Conservation (phyloP, 2,888 invertebrate species). For the Charanyca ferruginea region DNA sequence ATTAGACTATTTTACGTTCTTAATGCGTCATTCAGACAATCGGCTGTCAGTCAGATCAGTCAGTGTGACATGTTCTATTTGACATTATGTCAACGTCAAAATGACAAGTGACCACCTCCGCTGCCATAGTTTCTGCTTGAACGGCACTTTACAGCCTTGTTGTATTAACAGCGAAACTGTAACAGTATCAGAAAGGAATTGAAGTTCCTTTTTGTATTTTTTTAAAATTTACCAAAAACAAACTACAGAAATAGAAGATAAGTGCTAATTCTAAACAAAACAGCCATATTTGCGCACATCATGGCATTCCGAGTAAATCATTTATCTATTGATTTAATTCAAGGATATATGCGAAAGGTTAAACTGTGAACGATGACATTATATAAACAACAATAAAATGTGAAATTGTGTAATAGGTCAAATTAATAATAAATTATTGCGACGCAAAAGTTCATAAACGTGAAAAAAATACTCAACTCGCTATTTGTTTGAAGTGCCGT, state of each 20-base stretch:
- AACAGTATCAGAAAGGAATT: background rate
- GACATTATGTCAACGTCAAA: background rate
- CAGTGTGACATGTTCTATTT: background rate
- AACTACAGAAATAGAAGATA: background rate
- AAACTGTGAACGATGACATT: slow-evolving; percentile 25
- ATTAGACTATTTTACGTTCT: background rate
- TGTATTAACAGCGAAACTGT: background rate
- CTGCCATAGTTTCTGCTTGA: no score
- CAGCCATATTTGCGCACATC: background rate
- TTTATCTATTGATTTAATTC: slow-evolving; percentile 24
- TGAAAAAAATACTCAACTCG: background rate
- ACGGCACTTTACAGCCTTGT: background rate
- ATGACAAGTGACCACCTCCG: no score
- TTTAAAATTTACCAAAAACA: background rate
- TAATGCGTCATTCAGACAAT: background rate
- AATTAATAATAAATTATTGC: background rate
- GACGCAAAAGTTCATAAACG: background rate
- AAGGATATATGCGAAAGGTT: slow-evolving; percentile 35
- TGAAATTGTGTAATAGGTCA: slow-evolving; percentile 8
- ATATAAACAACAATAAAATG: slow-evolving; percentile 11
- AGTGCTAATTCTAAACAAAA: background rate
- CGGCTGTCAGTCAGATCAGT: background rate
- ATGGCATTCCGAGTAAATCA: slow-evolving; percentile 21
- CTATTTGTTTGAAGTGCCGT: background rate
- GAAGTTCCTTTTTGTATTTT: background rate